phyloP scores from a whole-genome alignment of 2,797 vertebrate genomes.

The Sarcophilus harrisii region DNA sequence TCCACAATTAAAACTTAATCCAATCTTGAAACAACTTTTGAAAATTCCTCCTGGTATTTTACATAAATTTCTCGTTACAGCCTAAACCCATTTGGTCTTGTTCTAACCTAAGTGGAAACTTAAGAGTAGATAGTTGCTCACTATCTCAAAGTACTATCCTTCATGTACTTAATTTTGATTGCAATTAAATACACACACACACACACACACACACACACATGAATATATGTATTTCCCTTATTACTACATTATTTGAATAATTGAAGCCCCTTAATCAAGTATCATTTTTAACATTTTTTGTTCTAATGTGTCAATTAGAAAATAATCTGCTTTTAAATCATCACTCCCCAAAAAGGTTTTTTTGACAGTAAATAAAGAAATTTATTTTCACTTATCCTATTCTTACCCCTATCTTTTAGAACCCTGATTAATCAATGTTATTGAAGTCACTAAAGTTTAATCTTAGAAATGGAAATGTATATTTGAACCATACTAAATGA shows the following conservation, averaged over 20 bases:
- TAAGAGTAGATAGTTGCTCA: not conserved
- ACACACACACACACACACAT: too few species aligned
- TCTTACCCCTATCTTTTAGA: not conserved
- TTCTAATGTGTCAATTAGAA: not conserved
- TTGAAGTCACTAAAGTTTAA: not conserved
- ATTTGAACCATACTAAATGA: not conserved
- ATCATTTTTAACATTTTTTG: not conserved
- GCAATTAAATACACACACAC: not conserved
- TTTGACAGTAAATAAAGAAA: slow-evolving; percentile 13
- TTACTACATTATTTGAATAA: not conserved
- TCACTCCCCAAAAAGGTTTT: not conserved
- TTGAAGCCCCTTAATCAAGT: not conserved
- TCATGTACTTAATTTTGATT: not conserved
- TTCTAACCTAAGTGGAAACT: slow-evolving; percentile 12
- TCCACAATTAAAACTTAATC: slow-evolving; percentile 18
- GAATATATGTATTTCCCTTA: too few species aligned
- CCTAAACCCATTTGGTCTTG: not conserved
- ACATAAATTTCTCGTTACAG: slow-evolving; percentile 6
- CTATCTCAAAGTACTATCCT: not conserved
- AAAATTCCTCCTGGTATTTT: not conserved
- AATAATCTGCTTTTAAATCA: slow-evolving; percentile 19
- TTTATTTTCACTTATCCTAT: slow-evolving; percentile 12
- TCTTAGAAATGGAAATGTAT: slow-evolving; percentile 11
- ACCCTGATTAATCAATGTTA: not conserved
- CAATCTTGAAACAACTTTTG: not conserved